Evolutionary conservation across 2,113 vertebrate species (phyloP).

Genomic region (Dicrurus megarhynchus): DNA sequence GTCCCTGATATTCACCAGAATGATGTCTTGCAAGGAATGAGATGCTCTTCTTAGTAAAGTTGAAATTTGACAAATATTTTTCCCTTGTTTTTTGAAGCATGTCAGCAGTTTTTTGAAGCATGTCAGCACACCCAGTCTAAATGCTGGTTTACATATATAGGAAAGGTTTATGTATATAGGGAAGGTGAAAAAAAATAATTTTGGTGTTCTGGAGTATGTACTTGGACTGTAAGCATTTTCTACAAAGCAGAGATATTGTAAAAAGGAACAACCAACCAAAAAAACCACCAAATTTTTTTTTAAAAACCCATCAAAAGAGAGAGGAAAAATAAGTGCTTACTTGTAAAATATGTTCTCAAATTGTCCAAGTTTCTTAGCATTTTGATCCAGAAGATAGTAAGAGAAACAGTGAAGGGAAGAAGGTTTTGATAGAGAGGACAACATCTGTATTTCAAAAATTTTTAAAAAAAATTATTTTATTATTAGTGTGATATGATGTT

Average conservation of each 20-base stretch:
- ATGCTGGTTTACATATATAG: neutral
- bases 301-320: accelerated
- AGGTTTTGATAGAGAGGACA: neutral
- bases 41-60: neutral
- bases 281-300: accelerated
- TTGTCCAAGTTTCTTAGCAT: neutral
- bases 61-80: neutral
- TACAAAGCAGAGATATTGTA: neutral
- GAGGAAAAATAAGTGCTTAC: neutral
- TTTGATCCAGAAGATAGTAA: neutral
- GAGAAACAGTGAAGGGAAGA: neutral
- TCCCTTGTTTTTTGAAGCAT: neutral
- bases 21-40: neutral
- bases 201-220: neutral
- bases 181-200: neutral
- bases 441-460: neutral
- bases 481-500: neutral
- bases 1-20: neutral
- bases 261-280: neutral
- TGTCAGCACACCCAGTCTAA: accelerated
- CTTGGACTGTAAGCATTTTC: neutral
- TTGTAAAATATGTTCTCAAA: neutral
- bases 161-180: neutral
- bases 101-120: neutral
- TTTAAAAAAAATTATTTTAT: neutral